These are phyloP conservation scores for Helostoma temminkii DNA, from an alignment of 2,797 vertebrate species.

Conservation along the genomic window DNA sequence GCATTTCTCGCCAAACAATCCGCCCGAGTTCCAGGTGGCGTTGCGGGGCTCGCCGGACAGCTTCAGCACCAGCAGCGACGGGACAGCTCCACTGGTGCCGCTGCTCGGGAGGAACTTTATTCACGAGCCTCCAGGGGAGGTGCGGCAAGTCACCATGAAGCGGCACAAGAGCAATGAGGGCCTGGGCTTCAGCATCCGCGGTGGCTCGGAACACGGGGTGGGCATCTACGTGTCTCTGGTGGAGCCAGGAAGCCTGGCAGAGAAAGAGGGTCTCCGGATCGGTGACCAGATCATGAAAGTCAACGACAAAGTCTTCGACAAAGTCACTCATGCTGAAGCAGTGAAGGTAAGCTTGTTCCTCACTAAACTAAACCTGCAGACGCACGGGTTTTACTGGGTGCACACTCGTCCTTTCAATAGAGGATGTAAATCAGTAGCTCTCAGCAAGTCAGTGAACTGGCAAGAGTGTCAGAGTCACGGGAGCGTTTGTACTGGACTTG, in stretches of 20 bases:
- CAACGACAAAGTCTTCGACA: slow-evolving; percentile 93
- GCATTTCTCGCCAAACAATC: slow-evolving; percentile 63
- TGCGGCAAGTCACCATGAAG: slow-evolving; percentile 90
- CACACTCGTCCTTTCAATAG: not conserved
- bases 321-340: slow-evolving; percentile 93
- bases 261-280: slow-evolving; percentile 92
- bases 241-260: slow-evolving; percentile 95
- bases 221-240: slow-evolving; percentile 98
- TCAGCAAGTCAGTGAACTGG: not conserved
- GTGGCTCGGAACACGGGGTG: slow-evolving; percentile 96
- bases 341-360: slow-evolving; percentile 88
- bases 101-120: slow-evolving; percentile 84
- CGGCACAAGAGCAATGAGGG: slow-evolving; percentile 94
- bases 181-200: slow-evolving; percentile 97
- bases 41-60: slow-evolving; percentile 82
- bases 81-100: slow-evolving; percentile 83
- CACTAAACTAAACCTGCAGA: not conserved
- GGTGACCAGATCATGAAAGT: slow-evolving; percentile 97
- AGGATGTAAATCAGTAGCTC: not conserved
- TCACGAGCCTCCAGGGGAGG: slow-evolving; percentile 86
- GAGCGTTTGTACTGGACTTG: not conserved
- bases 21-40: slow-evolving; percentile 76
- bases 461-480: slow-evolving; percentile 1
- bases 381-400: not conserved
- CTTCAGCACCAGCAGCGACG: slow-evolving; percentile 85